phyloP scores from a whole-genome alignment of 2,113 vertebrate species.

The Formicarius rufipectus region DNA sequence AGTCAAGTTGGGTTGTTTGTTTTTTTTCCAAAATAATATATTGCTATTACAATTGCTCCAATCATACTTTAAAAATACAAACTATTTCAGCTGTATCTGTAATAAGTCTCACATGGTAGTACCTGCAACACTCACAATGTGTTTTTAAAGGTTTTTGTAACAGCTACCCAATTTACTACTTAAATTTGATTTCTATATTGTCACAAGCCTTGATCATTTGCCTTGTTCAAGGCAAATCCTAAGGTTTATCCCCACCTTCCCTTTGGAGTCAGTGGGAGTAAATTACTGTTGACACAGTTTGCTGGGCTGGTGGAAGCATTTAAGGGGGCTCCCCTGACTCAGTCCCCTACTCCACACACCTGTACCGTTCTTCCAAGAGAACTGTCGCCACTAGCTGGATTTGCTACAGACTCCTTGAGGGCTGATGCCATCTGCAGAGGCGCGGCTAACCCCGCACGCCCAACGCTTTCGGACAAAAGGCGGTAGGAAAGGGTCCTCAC shows the following conservation, averaged over 20 bases:
- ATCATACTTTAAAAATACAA: not conserved
- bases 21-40: not conserved
- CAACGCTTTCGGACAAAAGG: no score
- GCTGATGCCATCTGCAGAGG: no score
- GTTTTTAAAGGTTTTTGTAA: not conserved
- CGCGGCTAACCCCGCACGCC: no score
- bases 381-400: no score
- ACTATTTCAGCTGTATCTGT: not conserved
- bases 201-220: not conserved
- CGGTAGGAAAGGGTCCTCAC: no score
- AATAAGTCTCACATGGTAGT: not conserved
- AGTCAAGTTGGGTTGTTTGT: fast-evolving
- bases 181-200: not conserved
- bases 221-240: not conserved
- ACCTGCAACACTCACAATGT: fast-evolving
- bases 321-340: no score
- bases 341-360: no score
- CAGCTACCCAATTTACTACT: not conserved
- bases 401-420: no score
- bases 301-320: no score
- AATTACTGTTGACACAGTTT: not conserved
- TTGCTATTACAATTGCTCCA: not conserved
- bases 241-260: not conserved
- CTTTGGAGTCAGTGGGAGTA: not conserved
- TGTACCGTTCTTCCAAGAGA: no score